phyloP scores from a whole-genome alignment of 2,113 vertebrate genomes.

The Nerophis lumbriciformis region DNA sequence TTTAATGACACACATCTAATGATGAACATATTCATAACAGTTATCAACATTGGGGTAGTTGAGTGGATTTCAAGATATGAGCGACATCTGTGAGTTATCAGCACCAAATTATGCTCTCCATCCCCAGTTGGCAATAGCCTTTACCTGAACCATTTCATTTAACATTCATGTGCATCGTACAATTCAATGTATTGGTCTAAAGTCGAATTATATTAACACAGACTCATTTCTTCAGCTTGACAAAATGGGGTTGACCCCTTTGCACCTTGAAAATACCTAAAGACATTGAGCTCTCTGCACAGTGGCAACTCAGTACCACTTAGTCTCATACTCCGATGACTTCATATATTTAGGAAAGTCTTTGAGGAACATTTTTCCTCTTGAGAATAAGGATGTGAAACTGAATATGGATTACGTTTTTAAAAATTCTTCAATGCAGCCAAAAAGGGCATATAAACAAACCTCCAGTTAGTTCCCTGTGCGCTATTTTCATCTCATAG shows the following conservation, averaged over 20 bases:
- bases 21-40: slow-evolving; percentile 10
- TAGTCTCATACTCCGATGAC: slow-evolving; percentile 43
- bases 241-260: slow-evolving; percentile 39
- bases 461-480: slow-evolving; percentile 13
- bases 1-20: slow-evolving; percentile 6
- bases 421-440: slow-evolving; percentile 42
- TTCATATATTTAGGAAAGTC: slow-evolving; percentile 57
- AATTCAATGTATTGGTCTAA: slow-evolving; percentile 38
- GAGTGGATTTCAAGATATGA: slow-evolving; percentile 13
- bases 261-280: slow-evolving; percentile 32
- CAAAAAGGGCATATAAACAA: slow-evolving; percentile 58
- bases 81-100: slow-evolving; percentile 29
- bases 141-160: slow-evolving; percentile 15
- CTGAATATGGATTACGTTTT: slow-evolving; percentile 55
- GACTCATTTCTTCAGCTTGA: slow-evolving; percentile 28
- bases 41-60: slow-evolving; percentile 14
- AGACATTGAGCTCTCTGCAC: slow-evolving; percentile 43
- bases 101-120: slow-evolving; percentile 18
- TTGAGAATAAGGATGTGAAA: slow-evolving; percentile 60
- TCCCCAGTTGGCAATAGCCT: slow-evolving; percentile 27
- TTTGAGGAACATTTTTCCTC: slow-evolving; percentile 49
- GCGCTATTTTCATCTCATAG: slow-evolving; percentile 22
- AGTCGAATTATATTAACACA: slow-evolving; percentile 26
- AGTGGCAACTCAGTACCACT: slow-evolving; percentile 34
- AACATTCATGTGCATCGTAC: slow-evolving; percentile 6